Conservation (phyloP, 2,797 vertebrate genomes). For the Etheostoma perlongum region DNA sequence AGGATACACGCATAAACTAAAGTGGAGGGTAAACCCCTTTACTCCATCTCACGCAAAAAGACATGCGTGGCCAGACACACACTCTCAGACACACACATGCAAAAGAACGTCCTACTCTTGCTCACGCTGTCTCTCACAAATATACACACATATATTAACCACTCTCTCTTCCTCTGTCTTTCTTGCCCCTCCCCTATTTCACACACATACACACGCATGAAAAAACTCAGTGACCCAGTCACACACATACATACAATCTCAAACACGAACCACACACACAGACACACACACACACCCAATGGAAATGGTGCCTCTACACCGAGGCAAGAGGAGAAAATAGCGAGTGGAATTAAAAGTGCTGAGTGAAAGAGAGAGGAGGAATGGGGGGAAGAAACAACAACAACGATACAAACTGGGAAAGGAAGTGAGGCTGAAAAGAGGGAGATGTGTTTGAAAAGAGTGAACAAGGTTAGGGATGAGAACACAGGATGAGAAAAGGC, state of each 20-base stretch:
- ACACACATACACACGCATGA: constrained; percentile 39
- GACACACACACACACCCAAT: constrained; percentile 22
- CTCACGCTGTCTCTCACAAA: constrained; percentile 43
- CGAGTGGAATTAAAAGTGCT: constrained; percentile 79
- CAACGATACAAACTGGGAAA: constrained; percentile 70
- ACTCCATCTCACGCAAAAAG: constrained; percentile 61
- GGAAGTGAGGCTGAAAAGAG: constrained; percentile 77
- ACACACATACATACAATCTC: constrained; percentile 40
- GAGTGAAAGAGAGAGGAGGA: constrained; percentile 75
- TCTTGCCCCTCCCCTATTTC: constrained; percentile 38
- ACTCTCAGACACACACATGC: constrained; percentile 21
- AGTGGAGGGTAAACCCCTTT: constrained; percentile 73
- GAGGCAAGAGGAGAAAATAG: constrained; percentile 71
- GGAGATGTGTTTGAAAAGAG: constrained; percentile 65
- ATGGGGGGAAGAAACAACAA: constrained; percentile 66
- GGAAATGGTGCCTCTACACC: constrained; percentile 61
- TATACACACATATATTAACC: constrained; percentile 57
- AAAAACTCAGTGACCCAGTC: constrained; percentile 10
- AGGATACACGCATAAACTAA: constrained; percentile 82
- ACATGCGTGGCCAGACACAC: constrained; percentile 40
- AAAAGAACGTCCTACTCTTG: constrained; percentile 6
- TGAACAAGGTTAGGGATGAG: constrained; percentile 72
- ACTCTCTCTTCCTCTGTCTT: constrained; percentile 40
- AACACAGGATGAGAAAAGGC: constrained; percentile 58
- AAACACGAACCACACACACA: constrained; percentile 25